Conservation (phyloP, 2,888 invertebrate species). For the Pantelozetes paolii region DNA sequence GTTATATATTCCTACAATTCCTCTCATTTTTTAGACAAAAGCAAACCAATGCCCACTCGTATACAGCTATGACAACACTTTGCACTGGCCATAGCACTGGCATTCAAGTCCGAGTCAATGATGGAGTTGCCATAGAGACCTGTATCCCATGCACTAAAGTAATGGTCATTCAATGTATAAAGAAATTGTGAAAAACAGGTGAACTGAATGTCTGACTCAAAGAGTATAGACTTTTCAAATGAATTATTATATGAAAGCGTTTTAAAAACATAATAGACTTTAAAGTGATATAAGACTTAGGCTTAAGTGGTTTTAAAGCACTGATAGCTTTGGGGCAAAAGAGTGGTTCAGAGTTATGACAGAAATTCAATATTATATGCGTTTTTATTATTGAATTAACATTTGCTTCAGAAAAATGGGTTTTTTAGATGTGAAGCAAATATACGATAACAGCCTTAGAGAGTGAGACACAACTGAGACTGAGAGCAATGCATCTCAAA, state of each 20-base stretch:
- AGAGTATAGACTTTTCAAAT: neutral
- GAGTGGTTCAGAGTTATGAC: neutral
- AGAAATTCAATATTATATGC: neutral
- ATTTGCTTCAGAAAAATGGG: slow-evolving; percentile 1
- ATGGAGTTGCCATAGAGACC: slow-evolving; percentile 17
- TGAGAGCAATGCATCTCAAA: slow-evolving; percentile 25
- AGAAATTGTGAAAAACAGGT: slow-evolving; percentile 15
- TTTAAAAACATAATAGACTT: neutral
- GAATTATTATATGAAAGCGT: neutral
- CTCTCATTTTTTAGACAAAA: neutral
- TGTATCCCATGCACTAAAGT: neutral
- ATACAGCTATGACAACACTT: slow-evolving; percentile 4
- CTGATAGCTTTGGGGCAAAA: neutral
- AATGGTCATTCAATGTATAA: neutral
- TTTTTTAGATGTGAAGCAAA: neutral
- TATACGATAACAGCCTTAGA: slow-evolving; percentile 1
- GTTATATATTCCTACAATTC: slow-evolving; percentile 13
- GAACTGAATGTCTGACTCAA: neutral
- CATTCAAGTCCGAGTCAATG: neutral
- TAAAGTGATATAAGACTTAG: neutral
- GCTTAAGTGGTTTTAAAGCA: neutral
- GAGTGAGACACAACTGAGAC: slow-evolving; percentile 1
- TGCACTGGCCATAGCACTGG: neutral
- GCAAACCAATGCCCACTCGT: neutral
- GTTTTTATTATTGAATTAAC: neutral